A percentile compares a stretch with the other conserved stretches of the same genome.
Conservation (phyloP, 2,888 invertebrate species). For the Calephelis perditalis region DNA sequence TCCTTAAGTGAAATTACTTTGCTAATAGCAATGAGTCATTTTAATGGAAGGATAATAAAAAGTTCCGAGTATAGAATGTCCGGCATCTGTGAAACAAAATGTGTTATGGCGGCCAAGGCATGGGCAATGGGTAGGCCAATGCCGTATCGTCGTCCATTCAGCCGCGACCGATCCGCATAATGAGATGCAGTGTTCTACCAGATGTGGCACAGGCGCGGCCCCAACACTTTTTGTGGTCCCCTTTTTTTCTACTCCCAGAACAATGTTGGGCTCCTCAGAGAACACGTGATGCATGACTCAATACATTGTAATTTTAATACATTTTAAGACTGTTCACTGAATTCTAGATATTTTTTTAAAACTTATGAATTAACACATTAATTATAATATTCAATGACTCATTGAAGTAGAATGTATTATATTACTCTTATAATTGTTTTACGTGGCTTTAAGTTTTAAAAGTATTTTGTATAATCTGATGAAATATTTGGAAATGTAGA, state of each 20-base stretch:
- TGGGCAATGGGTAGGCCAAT: constrained; percentile 36
- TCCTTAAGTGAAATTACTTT: not conserved
- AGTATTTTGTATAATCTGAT: too few species aligned
- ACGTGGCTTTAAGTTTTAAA: too few species aligned
- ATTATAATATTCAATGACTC: too few species aligned
- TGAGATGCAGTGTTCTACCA: constrained; percentile 71
- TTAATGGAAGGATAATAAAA: constrained; percentile 4
- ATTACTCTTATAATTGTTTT: too few species aligned
- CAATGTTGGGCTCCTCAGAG: constrained; percentile 35
- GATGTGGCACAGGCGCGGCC: constrained; percentile 73
- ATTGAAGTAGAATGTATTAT: too few species aligned
- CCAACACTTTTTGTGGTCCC: constrained; percentile 59
- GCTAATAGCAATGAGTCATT: constrained; percentile 1
- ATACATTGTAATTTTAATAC: too few species aligned
- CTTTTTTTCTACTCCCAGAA: constrained; percentile 44
- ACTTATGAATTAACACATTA: too few species aligned
- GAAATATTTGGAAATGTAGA: too few species aligned
- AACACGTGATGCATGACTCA: not conserved
- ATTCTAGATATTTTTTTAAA: too few species aligned
- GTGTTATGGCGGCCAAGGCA: constrained; percentile 22
- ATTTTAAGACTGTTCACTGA: too few species aligned
- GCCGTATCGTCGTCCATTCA: constrained; percentile 42
- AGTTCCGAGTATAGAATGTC: constrained; percentile 1
- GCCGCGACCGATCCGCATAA: constrained; percentile 66
- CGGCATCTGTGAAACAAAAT: constrained; percentile 13